These are phyloP conservation scores for Phasianus colchicus DNA, from an alignment of 2,113 vertebrate genomes.

Conservation along the genomic window DNA sequence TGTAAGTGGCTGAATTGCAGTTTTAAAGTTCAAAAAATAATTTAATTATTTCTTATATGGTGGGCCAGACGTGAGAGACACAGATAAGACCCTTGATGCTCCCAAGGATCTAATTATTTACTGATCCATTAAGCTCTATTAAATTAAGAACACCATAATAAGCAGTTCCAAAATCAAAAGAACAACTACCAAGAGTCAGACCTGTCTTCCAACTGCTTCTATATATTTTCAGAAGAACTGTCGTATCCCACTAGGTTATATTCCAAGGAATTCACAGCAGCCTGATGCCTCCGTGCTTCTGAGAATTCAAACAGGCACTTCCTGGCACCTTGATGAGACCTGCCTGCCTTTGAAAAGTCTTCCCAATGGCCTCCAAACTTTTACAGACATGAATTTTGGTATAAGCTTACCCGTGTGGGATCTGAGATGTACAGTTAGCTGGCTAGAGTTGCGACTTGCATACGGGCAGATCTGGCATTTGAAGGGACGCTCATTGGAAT, in stretches of 20 bases:
- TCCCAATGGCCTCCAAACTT: neutral
- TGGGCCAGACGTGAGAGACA: neutral
- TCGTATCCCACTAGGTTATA: neutral
- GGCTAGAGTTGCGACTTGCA: slow-evolving; percentile 96
- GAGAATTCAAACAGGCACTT: accelerated
- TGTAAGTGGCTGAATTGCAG: neutral
- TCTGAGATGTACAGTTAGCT: slow-evolving; percentile 95
- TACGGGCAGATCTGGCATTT: slow-evolving; percentile 98
- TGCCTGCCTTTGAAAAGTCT: accelerated
- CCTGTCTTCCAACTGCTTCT: neutral
- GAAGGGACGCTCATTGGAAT: slow-evolving; percentile 94
- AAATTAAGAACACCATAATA: neutral
- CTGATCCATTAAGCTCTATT: neutral
- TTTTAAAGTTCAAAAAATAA: neutral
- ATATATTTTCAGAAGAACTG: neutral
- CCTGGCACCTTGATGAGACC: neutral
- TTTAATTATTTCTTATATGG: neutral
- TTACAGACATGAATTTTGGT: no score
- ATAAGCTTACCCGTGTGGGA: slow-evolving; percentile 86
- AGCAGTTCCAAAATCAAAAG: neutral
- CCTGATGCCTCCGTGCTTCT: neutral
- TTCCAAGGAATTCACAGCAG: neutral
- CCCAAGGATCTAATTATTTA: neutral
- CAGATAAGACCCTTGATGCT: neutral
- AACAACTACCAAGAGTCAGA: neutral